Percentiles rank a stretch among this genome's conserved stretches.
These are phyloP conservation scores for Kryptopterus vitreolus DNA, from an alignment of 2,797 vertebrate genomes.

Conservation along the genomic window DNA sequence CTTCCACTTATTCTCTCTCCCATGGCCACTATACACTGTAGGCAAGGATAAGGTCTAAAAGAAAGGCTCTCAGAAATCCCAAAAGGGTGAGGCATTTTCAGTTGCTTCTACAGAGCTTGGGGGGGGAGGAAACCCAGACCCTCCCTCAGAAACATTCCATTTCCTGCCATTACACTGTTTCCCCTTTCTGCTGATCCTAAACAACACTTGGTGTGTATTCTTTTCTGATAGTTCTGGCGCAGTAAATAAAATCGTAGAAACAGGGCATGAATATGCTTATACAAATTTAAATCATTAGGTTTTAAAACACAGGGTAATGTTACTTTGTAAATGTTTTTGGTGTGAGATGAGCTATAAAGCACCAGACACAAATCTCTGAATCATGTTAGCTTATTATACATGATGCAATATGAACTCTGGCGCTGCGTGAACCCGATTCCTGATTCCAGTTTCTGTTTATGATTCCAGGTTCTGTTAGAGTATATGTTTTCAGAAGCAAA, in stretches of 20 bases:
- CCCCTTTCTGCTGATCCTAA: conserved; percentile 34
- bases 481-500: conserved; percentile 45
- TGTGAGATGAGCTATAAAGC: not conserved
- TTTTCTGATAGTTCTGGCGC: conserved; percentile 16
- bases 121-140: conserved; percentile 42
- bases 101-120: conserved; percentile 6
- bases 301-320: not conserved
- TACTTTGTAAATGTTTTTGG: not conserved
- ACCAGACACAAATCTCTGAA: not conserved
- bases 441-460: not conserved
- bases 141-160: conserved; percentile 45
- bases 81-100: conserved; percentile 23
- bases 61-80: conserved; percentile 33
- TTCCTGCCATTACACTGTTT: conserved; percentile 49
- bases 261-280: not conserved
- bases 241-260: not conserved
- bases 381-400: not conserved
- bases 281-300: not conserved
- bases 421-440: not conserved
- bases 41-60: conserved; percentile 13
- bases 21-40: not conserved
- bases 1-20: too few species aligned
- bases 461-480: conserved; percentile 18
- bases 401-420: not conserved
- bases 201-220: conserved; percentile 18